A percentile compares a stretch with the other conserved stretches of the same genome.
Evolutionary conservation across 1,140 invertebrate genomes (phyloP).

Genomic region (Holcopasites calliopsidis): DNA sequence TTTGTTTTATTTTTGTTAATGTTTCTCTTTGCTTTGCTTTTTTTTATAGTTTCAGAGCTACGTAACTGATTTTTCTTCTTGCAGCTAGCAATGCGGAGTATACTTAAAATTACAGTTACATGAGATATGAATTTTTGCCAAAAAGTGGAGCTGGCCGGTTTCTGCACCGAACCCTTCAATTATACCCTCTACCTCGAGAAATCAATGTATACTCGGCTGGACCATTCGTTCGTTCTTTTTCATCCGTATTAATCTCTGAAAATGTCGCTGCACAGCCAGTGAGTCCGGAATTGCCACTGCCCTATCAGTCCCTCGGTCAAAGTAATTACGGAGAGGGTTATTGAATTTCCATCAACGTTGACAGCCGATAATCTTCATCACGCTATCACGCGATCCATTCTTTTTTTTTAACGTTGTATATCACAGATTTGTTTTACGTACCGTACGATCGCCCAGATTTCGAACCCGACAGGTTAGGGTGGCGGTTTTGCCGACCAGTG

Average conservation of each 20-base stretch:
- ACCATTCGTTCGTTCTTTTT: background rate
- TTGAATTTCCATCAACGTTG: constrained; percentile 5
- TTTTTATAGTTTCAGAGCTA: too few relatives aligned
- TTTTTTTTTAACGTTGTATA: background rate
- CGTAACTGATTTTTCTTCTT: too few relatives aligned
- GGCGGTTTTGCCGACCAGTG: constrained; percentile 88
- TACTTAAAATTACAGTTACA: too few relatives aligned
- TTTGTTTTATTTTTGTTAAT: too few relatives aligned
- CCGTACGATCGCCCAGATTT: constrained; percentile 89
- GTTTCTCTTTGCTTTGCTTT: too few relatives aligned
- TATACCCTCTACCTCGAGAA: background rate
- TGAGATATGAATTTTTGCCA: too few relatives aligned
- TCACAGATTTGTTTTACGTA: constrained; percentile 69
- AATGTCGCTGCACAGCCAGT: background rate
- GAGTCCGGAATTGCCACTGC: too few relatives aligned
- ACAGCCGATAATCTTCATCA: constrained; percentile 4
- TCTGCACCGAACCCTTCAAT: too few relatives aligned
- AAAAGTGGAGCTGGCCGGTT: too few relatives aligned
- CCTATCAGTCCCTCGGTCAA: background rate
- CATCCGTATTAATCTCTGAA: constrained; percentile 1
- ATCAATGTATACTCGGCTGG: background rate
- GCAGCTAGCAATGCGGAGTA: too few relatives aligned
- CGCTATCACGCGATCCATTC: background rate
- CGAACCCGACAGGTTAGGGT: constrained; percentile 88
- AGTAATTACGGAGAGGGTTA: background rate